Conservation (phyloP, 2,888 invertebrate species). For the Euphydryas editha region DNA sequence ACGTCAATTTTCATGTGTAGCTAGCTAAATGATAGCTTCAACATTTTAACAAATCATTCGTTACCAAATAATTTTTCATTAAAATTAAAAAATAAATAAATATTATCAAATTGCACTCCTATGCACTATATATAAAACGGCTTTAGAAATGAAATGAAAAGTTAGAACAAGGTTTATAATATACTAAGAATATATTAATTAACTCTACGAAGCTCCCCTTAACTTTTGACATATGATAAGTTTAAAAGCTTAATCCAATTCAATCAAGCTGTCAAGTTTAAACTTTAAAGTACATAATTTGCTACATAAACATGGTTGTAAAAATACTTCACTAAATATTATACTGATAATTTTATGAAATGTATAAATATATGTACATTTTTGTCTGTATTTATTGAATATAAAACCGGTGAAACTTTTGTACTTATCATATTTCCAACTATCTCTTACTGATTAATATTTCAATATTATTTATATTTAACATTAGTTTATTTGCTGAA, state of each 20-base stretch:
- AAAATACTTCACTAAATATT: not conserved
- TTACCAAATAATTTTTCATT: conserved; percentile 60
- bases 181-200: not conserved
- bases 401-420: not conserved
- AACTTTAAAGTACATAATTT: too few relatives aligned
- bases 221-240: conserved; percentile 13
- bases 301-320: not conserved
- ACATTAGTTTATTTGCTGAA: not conserved
- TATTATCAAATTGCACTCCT: conserved; percentile 29
- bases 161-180: conserved; percentile 35
- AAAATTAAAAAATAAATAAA: conserved; percentile 53
- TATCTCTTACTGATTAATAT: not conserved
- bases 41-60: conserved; percentile 42
- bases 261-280: not conserved
- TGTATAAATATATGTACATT: not conserved
- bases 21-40: conserved; percentile 51
- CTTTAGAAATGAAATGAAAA: conserved; percentile 48
- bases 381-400: not conserved
- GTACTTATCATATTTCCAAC: conserved; percentile 21
- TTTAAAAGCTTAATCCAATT: not conserved
- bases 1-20: conserved; percentile 56
- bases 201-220: not conserved
- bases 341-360: not conserved
- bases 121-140: conserved; percentile 63
- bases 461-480: conserved; percentile 1